Evolutionary conservation across 2,113 vertebrate genomes (phyloP).

Genomic region (Centropus unirufus): DNA sequence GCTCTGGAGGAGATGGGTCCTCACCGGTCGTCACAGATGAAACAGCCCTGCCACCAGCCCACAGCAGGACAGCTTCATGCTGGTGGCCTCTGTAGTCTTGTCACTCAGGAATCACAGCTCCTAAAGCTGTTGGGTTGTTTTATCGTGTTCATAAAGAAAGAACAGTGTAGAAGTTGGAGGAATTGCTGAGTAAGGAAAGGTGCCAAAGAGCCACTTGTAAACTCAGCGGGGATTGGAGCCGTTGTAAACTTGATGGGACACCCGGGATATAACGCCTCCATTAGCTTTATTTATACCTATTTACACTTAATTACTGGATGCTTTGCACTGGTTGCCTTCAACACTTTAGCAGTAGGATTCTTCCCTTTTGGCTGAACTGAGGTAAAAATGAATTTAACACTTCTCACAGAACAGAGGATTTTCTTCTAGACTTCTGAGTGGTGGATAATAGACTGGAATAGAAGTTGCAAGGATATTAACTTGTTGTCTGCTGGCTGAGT

Average conservation of each 20-base stretch:
- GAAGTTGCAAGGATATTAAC: background rate
- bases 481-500: background rate
- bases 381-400: background rate
- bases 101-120: background rate
- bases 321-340: background rate
- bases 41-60: background rate
- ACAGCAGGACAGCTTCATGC: fast-evolving
- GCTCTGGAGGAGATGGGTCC: background rate
- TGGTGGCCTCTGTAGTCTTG: background rate
- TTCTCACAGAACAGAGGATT: background rate
- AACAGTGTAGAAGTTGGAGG: background rate
- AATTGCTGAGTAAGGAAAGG: background rate
- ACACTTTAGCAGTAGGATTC: background rate
- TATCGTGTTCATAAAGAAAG: background rate
- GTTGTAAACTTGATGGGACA: background rate
- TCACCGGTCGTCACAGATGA: fast-evolving
- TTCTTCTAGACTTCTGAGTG: background rate
- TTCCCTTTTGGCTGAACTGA: background rate
- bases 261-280: background rate
- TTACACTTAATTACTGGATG: background rate
- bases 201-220: background rate
- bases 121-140: background rate
- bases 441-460: background rate
- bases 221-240: background rate
- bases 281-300: background rate